Conservation (phyloP, 2,797 vertebrate species). For the Cynopterus sphinx region DNA sequence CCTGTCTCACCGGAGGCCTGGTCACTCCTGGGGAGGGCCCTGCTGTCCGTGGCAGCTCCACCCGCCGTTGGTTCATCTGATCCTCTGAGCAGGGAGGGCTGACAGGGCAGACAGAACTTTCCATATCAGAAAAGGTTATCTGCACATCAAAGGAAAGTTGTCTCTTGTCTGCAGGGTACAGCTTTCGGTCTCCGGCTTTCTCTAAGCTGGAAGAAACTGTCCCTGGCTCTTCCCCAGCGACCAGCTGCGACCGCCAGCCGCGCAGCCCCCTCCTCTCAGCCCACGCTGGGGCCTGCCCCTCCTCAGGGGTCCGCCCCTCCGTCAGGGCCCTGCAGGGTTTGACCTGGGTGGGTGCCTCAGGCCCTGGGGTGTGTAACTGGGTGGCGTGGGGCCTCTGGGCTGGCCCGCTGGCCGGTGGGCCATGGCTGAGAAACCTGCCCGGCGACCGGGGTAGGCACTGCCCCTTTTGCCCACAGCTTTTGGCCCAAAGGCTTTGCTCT, state of each 20-base stretch:
- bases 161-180: neutral
- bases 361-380: no score
- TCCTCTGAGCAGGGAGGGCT: neutral
- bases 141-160: neutral
- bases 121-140: neutral
- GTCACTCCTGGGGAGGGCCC: neutral
- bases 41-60: neutral
- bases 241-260: neutral
- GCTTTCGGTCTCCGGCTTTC: neutral
- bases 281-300: neutral
- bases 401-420: no score
- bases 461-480: neutral
- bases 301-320: no score
- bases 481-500: neutral
- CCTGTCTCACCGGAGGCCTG: neutral
- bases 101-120: constrained; percentile 26
- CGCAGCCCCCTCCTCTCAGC: no score
- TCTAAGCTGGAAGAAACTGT: neutral
- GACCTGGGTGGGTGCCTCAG: neutral
- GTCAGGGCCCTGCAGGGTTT: neutral
- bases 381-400: no score
- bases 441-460: accelerated
- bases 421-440: no score
- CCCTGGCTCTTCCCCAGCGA: neutral
- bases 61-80: neutral